A percentile compares a stretch with the other conserved stretches of the same genome.
These are phyloP conservation scores for Margarornis squamiger DNA, from an alignment of 2,797 vertebrate genomes.

Conservation along the genomic window DNA sequence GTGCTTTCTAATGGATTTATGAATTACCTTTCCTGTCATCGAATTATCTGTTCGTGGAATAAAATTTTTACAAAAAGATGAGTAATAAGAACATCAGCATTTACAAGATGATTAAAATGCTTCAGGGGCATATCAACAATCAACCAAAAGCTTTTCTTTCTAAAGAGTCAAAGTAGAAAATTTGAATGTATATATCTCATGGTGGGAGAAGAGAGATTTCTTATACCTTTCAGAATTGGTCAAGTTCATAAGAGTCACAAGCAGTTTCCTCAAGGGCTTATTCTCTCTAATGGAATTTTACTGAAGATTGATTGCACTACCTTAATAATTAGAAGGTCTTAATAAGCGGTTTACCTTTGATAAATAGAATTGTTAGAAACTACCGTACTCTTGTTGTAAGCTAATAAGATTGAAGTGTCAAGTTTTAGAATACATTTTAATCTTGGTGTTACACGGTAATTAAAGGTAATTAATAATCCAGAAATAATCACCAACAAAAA, in stretches of 20 bases:
- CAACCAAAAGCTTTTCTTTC: neutral
- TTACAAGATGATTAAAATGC: neutral
- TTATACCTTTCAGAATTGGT: neutral
- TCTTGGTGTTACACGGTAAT: conserved; percentile 46
- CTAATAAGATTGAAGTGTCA: conserved; percentile 72
- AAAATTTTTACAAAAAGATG: neutral
- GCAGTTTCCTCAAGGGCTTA: conserved; percentile 59
- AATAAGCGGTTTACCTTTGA: conserved; percentile 72
- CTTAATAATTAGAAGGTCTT: conserved; percentile 74
- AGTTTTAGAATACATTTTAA: conserved; percentile 63
- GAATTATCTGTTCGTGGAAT: neutral
- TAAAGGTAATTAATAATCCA: conserved; percentile 62
- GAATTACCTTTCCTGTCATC: neutral
- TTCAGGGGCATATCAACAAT: neutral
- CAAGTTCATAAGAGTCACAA: conserved; percentile 55
- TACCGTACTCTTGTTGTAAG: conserved; percentile 7
- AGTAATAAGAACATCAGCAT: neutral
- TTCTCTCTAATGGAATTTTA: conserved; percentile 60
- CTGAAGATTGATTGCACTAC: conserved; percentile 72
- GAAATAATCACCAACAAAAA: conserved; percentile 19
- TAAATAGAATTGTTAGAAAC: conserved; percentile 70
- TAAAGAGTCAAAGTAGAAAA: neutral
- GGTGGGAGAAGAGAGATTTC: neutral
- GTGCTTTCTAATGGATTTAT: neutral
- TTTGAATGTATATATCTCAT: neutral